These are phyloP conservation scores for Brachionus sp. DNA, from an alignment of 1,140 invertebrate species.

Conservation along the genomic window DNA sequence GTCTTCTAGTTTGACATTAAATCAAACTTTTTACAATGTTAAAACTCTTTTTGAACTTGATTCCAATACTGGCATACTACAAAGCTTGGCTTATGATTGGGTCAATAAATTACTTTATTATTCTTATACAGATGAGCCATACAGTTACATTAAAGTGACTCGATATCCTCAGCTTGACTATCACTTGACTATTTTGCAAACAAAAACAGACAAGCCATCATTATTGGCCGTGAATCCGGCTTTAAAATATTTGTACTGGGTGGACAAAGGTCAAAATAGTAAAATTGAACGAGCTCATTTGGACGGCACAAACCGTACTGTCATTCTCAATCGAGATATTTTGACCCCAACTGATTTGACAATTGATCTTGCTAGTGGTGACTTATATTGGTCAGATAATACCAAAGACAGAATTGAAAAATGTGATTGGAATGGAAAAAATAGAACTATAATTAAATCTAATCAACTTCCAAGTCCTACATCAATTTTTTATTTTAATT, in stretches of 20 bases:
- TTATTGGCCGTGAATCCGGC: constrained; percentile 90
- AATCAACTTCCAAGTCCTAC: neutral
- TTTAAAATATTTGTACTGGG: constrained; percentile 80
- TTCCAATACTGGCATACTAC: neutral
- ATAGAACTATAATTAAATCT: constrained; percentile 45
- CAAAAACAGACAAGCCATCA: constrained; percentile 71
- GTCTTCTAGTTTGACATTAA: neutral
- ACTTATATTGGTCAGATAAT: constrained; percentile 96
- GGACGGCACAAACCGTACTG: constrained; percentile 80
- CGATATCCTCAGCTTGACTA: constrained; percentile 2
- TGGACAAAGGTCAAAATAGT: constrained; percentile 94
- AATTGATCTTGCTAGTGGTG: constrained; percentile 86
- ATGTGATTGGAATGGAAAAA: constrained; percentile 61
- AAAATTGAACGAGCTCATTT: constrained; percentile 83
- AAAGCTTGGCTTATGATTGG: constrained; percentile 26
- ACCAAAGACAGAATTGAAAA: constrained; percentile 82
- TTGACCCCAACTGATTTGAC: constrained; percentile 85
- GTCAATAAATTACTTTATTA: constrained; percentile 15
- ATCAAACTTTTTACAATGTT: neutral
- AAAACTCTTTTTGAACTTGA: neutral
- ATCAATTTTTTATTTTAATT: neutral
- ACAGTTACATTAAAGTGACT: constrained; percentile 25
- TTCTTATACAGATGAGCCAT: neutral
- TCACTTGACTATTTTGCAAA: neutral
- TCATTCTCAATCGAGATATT: constrained; percentile 82